A percentile compares a stretch with the other conserved stretches of the same genome.
Evolutionary conservation across 2,113 vertebrate genomes (phyloP).

Genomic region (Bombycilla garrulus): DNA sequence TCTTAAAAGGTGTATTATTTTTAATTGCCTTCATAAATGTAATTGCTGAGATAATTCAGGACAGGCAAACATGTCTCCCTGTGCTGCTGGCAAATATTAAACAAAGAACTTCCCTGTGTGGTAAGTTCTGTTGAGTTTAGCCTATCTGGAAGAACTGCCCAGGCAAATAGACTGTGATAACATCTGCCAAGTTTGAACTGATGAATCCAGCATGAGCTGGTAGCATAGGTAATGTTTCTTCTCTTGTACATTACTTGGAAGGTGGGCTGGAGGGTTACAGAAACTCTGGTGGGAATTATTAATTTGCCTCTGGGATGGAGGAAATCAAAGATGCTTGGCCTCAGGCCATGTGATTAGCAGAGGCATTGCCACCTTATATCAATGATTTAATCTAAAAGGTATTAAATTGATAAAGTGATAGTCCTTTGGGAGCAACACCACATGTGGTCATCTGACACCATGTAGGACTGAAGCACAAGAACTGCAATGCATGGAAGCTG

Average conservation of each 20-base stretch:
- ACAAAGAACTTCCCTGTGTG: background rate
- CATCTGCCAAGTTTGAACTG: background rate
- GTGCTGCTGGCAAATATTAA: background rate
- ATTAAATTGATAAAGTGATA: background rate
- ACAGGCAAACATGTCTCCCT: background rate
- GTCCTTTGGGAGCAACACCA: background rate
- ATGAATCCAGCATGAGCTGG: background rate
- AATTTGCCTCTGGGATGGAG: background rate
- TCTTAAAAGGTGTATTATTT: background rate
- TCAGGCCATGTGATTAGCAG: background rate
- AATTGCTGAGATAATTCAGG: background rate
- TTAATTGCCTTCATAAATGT: background rate
- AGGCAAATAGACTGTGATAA: background rate
- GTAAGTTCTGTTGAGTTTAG: background rate
- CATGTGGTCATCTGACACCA: background rate
- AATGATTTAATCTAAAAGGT: background rate
- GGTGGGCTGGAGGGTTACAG: background rate
- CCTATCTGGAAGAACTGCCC: background rate
- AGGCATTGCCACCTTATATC: background rate
- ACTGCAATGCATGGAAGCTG: background rate
- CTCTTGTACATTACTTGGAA: background rate
- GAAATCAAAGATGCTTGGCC: background rate
- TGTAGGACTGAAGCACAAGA: background rate
- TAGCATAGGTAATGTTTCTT: background rate
- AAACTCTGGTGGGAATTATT: background rate